phyloP scores from a whole-genome alignment of 1,140 invertebrate species.

The Bombus huntii region DNA sequence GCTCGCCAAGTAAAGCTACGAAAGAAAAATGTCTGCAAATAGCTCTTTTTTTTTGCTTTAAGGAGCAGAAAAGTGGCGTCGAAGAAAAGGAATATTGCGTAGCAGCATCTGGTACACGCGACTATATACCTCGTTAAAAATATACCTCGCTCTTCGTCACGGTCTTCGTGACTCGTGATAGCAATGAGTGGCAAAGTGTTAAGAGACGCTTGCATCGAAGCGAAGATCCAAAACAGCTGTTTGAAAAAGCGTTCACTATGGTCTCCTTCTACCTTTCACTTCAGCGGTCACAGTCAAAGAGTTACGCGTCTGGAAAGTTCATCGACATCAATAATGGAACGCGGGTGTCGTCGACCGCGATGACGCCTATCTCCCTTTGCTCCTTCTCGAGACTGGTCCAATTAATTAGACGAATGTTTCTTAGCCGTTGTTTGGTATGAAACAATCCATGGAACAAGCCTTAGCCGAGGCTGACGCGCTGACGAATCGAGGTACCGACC shows the following conservation, averaged over 20 bases:
- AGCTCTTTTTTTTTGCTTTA: too few relatives aligned
- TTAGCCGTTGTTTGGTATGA: constrained; percentile 30
- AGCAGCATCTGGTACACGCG: constrained; percentile 37
- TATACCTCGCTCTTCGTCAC: constrained; percentile 48
- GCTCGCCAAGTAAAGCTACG: background rate
- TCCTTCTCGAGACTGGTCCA: constrained; percentile 8
- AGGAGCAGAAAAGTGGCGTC: background rate
- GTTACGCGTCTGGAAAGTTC: constrained; percentile 56
- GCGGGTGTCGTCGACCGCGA: constrained; percentile 52
- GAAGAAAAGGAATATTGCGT: background rate
- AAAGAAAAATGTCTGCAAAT: background rate
- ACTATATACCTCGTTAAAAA: constrained; percentile 67
- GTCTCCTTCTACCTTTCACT: constrained; percentile 13
- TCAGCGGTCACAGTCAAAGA: background rate
- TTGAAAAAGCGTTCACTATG: too few relatives aligned
- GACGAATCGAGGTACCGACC: constrained; percentile 17
- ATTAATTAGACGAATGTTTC: constrained; percentile 48
- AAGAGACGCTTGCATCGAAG: background rate
- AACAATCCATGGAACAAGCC: constrained; percentile 25
- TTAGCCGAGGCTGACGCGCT: background rate
- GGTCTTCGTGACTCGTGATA: background rate
- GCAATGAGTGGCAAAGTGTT: background rate
- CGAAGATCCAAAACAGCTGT: background rate
- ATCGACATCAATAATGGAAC: constrained; percentile 57
- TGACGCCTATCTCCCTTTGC: constrained; percentile 27